These are phyloP conservation scores for Paradoxurus hermaphroditus DNA, from an alignment of 2,113 vertebrate genomes.

Conservation along the genomic window DNA sequence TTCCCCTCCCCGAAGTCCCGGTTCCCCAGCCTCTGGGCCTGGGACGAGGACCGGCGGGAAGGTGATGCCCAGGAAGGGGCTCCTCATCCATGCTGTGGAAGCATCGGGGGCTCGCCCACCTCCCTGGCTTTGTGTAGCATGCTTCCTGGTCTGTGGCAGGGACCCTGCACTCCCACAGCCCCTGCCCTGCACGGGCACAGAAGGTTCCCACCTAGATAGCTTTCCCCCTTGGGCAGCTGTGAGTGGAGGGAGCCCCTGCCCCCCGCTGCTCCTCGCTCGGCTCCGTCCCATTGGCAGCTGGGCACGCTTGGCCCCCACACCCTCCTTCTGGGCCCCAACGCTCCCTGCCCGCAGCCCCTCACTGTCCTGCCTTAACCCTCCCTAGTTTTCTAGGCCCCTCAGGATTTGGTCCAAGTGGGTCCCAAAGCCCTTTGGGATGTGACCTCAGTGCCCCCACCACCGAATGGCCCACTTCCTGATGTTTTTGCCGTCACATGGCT, in stretches of 20 bases:
- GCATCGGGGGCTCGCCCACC: not conserved
- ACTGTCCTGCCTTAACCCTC: not conserved
- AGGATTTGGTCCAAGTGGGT: not conserved
- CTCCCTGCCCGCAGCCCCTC: not conserved
- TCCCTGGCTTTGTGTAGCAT: not conserved
- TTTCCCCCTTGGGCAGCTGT: too few species aligned
- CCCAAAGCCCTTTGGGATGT: not conserved
- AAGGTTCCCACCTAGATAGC: not conserved
- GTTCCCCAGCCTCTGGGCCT: not conserved
- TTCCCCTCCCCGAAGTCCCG: not conserved
- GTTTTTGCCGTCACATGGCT: not conserved
- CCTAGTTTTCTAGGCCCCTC: not conserved
- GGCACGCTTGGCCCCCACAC: too few species aligned
- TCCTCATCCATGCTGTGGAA: fast-evolving
- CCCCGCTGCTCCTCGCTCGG: not conserved
- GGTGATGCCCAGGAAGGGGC: fast-evolving
- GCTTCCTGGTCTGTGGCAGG: not conserved
- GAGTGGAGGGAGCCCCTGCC: not conserved
- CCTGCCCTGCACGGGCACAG: not conserved
- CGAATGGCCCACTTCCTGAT: not conserved
- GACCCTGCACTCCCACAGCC: not conserved
- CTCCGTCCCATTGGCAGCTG: not conserved
- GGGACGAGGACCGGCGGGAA: not conserved
- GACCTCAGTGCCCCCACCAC: not conserved
- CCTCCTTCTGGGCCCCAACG: not conserved